phyloP scores from a whole-genome alignment of 2,113 vertebrate genomes.

The Cyanocitta stelleri region DNA sequence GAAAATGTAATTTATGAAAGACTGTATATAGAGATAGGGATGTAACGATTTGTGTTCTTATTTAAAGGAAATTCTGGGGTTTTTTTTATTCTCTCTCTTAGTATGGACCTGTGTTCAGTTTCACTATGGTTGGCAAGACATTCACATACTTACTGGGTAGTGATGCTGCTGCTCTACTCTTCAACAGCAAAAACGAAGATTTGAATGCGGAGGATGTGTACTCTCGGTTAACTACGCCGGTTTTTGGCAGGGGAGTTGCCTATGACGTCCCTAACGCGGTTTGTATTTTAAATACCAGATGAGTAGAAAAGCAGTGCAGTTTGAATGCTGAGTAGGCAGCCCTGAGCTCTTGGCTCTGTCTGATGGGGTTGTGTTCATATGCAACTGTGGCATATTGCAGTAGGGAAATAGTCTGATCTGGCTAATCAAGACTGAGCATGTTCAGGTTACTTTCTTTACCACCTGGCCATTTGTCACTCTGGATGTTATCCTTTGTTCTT shows the following conservation, averaged over 20 bases:
- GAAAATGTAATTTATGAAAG: not conserved
- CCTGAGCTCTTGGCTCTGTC: not conserved
- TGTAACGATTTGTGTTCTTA: not conserved
- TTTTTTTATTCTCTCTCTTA: slow-evolving; percentile 53
- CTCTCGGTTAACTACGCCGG: slow-evolving; percentile 88
- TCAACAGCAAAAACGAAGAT: slow-evolving; percentile 97
- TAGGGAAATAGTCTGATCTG: not conserved
- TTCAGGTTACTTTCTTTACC: not conserved
- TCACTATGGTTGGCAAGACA: slow-evolving; percentile 96
- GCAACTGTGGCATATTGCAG: not conserved
- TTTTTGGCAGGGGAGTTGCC: slow-evolving; percentile 95
- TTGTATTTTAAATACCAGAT: slow-evolving; percentile 33
- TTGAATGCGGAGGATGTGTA: slow-evolving; percentile 96
- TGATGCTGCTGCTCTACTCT: slow-evolving; percentile 90
- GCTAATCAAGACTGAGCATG: not conserved
- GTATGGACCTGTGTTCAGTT: slow-evolving; percentile 97
- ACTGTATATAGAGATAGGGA: not conserved
- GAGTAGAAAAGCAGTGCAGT: not conserved
- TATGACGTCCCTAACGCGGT: slow-evolving; percentile 92
- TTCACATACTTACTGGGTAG: slow-evolving; percentile 96
- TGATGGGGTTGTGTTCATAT: not conserved
- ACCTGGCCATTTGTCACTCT: not conserved
- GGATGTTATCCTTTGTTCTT: not conserved
- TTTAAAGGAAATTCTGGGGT: not conserved
- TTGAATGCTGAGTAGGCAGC: not conserved